Evolutionary conservation across 2,888 invertebrate genomes (phyloP), one percentile per base, ranked within the genome.

Genomic region (Tetragonisca angustula): DNA sequence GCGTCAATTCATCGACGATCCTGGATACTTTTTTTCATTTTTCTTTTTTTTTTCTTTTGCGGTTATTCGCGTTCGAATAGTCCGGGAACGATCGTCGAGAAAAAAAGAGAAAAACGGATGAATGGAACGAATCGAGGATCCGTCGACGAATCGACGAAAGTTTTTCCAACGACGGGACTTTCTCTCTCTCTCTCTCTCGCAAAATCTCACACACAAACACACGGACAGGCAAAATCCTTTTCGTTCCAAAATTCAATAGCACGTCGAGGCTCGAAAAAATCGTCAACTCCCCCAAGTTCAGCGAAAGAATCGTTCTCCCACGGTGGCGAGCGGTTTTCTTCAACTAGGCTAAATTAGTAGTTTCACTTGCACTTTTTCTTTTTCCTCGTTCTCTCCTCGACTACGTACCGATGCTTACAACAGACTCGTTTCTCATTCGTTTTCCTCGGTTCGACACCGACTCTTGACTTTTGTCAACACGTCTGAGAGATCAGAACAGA

Each of bases 271-370:
- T 52, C 72, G 54, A 73, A 67, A 72, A 27, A 49, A 70, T 76
- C 59, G 59, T 49, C 50, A 27, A 32, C 11, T 17, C 32, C 21
- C 56, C 69, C 49, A 21, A 54, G 67, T 4, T 4, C 32, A 32
- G 65, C 64, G 69, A 56, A 62, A 72, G 76, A 19, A 71, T 78
- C 75, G 61, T 77, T 64, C n/a, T 64, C 5, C 32, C 64, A 64
- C 70, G 71, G 64, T 54, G 76, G 69, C 84, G 81, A 80, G 88
- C 82, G 81, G 36, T 36, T 84, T 79, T 75, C 76, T 85, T 79
- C 85, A 81, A 79, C 79, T 83, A 89, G 81, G 78, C 88, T 92
- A 89, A 86, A 88, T 92, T 86, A 89, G 67, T 76, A 88, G 77
- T 83, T 50, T 76, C 83, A 86, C 85, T 90, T 4, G 32, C 88